Conservation (phyloP, 23 tunicate species). For the Ascidia mentula region DNA sequence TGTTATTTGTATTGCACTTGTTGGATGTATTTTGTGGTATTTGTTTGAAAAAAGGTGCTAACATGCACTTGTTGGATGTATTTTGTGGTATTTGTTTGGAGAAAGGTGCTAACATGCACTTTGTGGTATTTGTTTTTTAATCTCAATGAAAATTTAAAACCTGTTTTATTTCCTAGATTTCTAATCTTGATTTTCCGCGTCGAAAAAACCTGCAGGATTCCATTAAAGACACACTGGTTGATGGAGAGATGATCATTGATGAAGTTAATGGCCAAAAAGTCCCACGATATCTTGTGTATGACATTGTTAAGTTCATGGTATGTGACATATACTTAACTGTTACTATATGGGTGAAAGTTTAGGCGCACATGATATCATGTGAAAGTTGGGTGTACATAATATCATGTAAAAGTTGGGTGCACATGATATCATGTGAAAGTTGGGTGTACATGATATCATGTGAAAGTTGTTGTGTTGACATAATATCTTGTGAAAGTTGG, state of each 20-base stretch:
- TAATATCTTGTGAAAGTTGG: too few species aligned
- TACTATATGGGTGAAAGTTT: too few species aligned
- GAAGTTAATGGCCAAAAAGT: conserved; percentile 71
- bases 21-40: too few species aligned
- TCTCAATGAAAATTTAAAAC: background rate
- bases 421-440: too few species aligned
- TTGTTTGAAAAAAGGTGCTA: too few species aligned
- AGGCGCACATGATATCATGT: too few species aligned
- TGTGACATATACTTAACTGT: conserved; percentile 15
- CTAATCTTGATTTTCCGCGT: conserved; percentile 68
- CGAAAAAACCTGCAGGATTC: conserved; percentile 71
- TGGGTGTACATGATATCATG: too few species aligned
- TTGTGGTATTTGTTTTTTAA: background rate
- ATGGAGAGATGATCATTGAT: conserved; percentile 96
- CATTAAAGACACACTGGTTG: conserved; percentile 68
- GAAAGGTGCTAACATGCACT: background rate
- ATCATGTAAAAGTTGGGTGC: too few species aligned
- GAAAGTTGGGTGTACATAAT: too few species aligned
- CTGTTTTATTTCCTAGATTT: conserved; percentile 37
- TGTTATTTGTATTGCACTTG: too few species aligned
- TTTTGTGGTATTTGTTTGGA: background rate
- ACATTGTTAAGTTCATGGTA: conserved; percentile 76
- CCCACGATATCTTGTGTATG: conserved; percentile 91
- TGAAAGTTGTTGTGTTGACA: too few species aligned
- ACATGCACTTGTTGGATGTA: too few species aligned